phyloP scores from a whole-genome alignment of 2,797 vertebrate species.

The Percopsis omiscomaycus region DNA sequence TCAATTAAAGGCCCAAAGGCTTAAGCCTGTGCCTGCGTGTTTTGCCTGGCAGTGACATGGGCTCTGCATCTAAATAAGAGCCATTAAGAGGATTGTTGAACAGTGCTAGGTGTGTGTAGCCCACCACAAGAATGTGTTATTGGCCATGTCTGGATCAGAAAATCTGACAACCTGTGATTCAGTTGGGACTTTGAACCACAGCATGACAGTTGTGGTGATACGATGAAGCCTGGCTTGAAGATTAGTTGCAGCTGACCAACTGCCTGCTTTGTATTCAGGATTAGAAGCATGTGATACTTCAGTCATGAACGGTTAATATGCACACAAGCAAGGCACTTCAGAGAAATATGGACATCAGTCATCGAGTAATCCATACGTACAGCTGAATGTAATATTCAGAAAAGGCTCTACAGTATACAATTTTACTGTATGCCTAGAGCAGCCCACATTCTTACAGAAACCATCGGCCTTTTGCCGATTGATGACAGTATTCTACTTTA shows the following conservation, averaged over 20 bases:
- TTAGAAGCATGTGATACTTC: background rate
- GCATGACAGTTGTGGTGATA: slow-evolving; percentile 39
- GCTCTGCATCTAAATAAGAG: slow-evolving; percentile 66
- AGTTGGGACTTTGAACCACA: slow-evolving; percentile 25
- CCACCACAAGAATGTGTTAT: background rate
- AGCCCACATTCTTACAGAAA: too few species aligned
- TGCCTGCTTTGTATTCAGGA: slow-evolving; percentile 1
- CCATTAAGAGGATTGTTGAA: slow-evolving; percentile 19
- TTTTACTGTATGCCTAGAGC: too few species aligned
- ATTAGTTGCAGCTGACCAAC: slow-evolving; percentile 36
- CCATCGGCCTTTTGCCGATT: too few species aligned
- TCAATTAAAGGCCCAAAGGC: slow-evolving; percentile 69
- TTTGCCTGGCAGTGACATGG: slow-evolving; percentile 60
- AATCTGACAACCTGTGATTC: slow-evolving; percentile 2
- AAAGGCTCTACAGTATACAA: background rate
- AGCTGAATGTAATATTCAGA: background rate
- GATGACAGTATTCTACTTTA: too few species aligned
- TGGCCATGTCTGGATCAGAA: background rate
- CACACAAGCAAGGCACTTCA: too few species aligned
- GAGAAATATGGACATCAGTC: background rate
- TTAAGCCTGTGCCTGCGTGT: slow-evolving; percentile 63
- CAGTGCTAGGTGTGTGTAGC: slow-evolving; percentile 14
- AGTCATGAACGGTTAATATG: background rate
- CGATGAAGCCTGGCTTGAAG: slow-evolving; percentile 28
- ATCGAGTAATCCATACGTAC: background rate